Evolutionary conservation across 2,888 invertebrate species (phyloP).

Genomic region (Melieria crassipennis): DNA sequence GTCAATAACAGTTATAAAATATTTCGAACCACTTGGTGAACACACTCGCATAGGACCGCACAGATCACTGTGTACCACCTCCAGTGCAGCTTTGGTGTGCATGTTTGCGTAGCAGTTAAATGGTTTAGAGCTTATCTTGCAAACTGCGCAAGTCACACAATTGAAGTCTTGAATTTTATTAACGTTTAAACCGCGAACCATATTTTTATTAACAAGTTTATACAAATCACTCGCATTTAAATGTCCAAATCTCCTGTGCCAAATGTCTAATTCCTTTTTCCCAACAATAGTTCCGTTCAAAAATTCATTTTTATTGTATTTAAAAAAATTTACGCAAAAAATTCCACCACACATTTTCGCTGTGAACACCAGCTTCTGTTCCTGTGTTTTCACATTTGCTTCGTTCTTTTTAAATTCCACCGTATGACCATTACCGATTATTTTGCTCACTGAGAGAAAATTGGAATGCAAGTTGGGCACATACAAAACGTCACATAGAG

Average conservation of each 20-base stretch:
- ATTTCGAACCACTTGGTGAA: conserved; percentile 32
- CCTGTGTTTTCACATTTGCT: conserved; percentile 17
- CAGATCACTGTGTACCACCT: conserved; percentile 18
- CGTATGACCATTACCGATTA: conserved; percentile 27
- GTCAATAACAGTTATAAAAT: conserved; percentile 37
- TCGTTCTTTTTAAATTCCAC: conserved; percentile 26
- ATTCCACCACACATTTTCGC: conserved; percentile 29
- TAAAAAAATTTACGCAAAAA: conserved; percentile 11
- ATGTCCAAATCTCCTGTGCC: conserved; percentile 37
- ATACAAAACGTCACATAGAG: conserved; percentile 27
- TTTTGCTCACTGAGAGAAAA: conserved; percentile 35
- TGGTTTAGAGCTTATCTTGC: conserved; percentile 26
- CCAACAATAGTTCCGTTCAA: conserved; percentile 1
- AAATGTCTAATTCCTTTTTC: conserved; percentile 14
- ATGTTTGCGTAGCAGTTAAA: conserved; percentile 8
- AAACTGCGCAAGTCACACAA: conserved; percentile 21
- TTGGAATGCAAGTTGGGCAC: conserved; percentile 31
- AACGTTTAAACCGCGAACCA: conserved; percentile 24
- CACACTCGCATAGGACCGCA: conserved; percentile 34
- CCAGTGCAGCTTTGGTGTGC: neutral
- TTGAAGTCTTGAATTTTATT: neutral
- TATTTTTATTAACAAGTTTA: conserved; percentile 10
- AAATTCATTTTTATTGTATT: conserved; percentile 4
- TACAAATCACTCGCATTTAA: conserved; percentile 27
- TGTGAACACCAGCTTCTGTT: conserved; percentile 17